Evolutionary conservation across 2,113 vertebrate genomes (phyloP).

Genomic region (Catagonus wagneri): DNA sequence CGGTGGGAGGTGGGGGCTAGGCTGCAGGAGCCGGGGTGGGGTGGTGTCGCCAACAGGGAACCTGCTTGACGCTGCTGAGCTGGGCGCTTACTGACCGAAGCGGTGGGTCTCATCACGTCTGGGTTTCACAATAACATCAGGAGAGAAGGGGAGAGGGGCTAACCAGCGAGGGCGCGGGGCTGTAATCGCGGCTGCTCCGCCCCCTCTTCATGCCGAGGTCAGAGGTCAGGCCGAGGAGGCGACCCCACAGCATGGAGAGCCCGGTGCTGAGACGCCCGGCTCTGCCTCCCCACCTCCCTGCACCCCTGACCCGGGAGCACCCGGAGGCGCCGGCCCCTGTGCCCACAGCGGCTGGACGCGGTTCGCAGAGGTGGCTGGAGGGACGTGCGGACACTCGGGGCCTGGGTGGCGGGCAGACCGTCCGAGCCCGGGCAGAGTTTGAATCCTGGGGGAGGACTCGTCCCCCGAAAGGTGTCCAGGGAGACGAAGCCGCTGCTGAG

Average conservation of each 20-base stretch:
- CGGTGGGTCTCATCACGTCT: not conserved
- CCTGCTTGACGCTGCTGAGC: accelerated
- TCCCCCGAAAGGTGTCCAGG: accelerated
- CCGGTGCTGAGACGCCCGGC: not conserved
- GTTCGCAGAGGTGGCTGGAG: not conserved
- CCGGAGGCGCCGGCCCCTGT: not conserved
- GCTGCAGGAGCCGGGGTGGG: accelerated
- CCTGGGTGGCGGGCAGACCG: not conserved
- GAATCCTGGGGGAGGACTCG: not conserved
- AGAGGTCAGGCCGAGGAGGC: not conserved
- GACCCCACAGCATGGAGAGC: too few species aligned
- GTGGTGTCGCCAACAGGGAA: not conserved
- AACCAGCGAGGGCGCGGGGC: too few species aligned
- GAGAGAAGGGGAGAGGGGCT: too few species aligned
- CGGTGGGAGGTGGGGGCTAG: not conserved
- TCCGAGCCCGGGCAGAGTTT: not conserved
- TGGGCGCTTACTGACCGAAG: accelerated
- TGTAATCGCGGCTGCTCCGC: not conserved
- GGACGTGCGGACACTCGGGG: accelerated
- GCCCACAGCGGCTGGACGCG: not conserved
- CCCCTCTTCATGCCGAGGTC: not conserved
- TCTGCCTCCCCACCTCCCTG: not conserved
- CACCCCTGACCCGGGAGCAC: not conserved
- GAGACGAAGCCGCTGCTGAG: accelerated
- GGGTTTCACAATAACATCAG: not conserved